These are phyloP conservation scores for Turritopsis dohrnii DNA, from an alignment of 30 jellyfish, hydroid and myxozoan genomes.

Conservation along the genomic window DNA sequence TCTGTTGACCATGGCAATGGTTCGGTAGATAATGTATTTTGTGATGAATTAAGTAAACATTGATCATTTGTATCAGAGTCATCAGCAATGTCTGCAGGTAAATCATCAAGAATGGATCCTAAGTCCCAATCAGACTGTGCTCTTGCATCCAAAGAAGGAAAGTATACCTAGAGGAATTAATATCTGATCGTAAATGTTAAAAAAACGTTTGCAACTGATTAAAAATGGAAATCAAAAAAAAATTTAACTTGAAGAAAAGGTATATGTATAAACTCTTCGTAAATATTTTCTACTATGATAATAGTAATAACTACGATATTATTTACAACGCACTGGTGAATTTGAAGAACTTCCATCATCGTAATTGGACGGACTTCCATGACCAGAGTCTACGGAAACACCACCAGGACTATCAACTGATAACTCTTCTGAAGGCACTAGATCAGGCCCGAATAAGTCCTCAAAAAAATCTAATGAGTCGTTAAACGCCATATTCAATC, in stretches of 20 bases:
- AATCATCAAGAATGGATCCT: conserved; percentile 40
- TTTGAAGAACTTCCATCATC: neutral
- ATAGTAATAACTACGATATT: neutral
- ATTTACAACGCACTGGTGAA: conserved; percentile 21
- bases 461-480: conserved; percentile 10
- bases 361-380: conserved; percentile 77
- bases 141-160: conserved; percentile 17
- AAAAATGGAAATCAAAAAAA: no score
- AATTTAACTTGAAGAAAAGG: no score
- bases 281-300: no score
- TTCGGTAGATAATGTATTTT: neutral
- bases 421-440: neutral
- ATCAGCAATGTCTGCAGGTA: conserved; percentile 23
- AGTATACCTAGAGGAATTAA: neutral
- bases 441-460: neutral
- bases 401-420: neutral
- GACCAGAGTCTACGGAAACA: conserved; percentile 75
- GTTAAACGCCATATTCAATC: neutral
- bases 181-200: neutral
- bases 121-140: neutral
- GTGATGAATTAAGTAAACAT: neutral
- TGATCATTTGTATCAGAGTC: neutral
- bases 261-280: no score
- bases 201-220: neutral
- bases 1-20: conserved; percentile 17